phyloP scores from a whole-genome alignment of 2,113 vertebrate genomes.

The Chloebia gouldiae region DNA sequence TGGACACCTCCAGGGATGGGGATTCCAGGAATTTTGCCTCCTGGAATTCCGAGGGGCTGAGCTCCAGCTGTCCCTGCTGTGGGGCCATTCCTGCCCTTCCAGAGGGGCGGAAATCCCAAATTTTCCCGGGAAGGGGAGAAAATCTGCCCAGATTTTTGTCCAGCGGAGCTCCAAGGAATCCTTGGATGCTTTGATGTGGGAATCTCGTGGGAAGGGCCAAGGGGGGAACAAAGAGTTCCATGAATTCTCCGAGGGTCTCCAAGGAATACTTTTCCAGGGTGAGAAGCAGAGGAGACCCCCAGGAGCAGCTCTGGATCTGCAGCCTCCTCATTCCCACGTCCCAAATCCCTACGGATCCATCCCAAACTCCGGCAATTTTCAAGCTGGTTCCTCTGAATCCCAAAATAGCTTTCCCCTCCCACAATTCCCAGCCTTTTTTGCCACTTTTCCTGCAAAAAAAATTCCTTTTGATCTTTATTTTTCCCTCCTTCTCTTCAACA shows the following conservation, averaged over 20 bases:
- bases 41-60: background rate
- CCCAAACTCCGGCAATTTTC: background rate
- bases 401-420: background rate
- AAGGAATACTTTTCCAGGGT: background rate
- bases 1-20: background rate
- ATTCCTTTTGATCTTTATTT: background rate
- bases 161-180: background rate
- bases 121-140: background rate
- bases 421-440: background rate
- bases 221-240: background rate
- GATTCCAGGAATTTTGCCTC: background rate
- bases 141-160: background rate
- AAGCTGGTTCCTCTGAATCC: background rate
- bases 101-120: fast-evolving
- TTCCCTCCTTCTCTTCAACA: fast-evolving
- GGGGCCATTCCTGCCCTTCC: background rate
- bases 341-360: background rate
- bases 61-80: fast-evolving
- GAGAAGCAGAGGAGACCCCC: background rate
- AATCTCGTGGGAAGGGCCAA: background rate
- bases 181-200: background rate
- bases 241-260: background rate
- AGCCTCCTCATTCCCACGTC: background rate
- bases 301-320: fast-evolving
- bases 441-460: background rate